A percentile compares a stretch with the other conserved stretches of the same genome.
Conservation (phyloP, 23 tunicate species). For the Pegea sp. region DNA sequence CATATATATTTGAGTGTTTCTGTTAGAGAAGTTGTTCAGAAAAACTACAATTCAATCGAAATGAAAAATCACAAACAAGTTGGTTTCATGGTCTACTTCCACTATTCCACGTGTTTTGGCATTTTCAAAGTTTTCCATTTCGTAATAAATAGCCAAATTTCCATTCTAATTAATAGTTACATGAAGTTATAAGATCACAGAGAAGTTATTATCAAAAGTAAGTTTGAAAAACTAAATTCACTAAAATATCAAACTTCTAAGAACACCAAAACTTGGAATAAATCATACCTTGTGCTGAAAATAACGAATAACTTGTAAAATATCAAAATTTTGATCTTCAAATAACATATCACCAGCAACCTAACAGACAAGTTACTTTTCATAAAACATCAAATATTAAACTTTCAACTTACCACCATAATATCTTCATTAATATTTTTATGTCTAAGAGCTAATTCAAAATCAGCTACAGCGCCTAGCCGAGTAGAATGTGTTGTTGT, state of each 20-base stretch:
- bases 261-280: background rate
- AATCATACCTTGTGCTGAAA: conserved; percentile 20
- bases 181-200: background rate
- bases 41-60: too few species aligned
- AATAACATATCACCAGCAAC: conserved; percentile 93
- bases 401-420: conserved; percentile 27
- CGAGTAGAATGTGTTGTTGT: conserved; percentile 45
- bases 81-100: conserved; percentile 47
- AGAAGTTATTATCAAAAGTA: background rate
- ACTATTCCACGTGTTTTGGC: conserved; percentile 60
- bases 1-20: background rate
- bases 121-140: conserved; percentile 59
- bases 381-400: too few species aligned
- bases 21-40: background rate
- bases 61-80: too few species aligned
- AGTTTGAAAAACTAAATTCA: background rate
- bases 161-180: conserved; percentile 8
- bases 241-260: background rate
- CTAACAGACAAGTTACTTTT: too few species aligned
- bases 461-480: conserved; percentile 84
- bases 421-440: conserved; percentile 55
- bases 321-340: conserved; percentile 86
- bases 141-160: conserved; percentile 75
- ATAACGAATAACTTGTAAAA: conserved; percentile 64
- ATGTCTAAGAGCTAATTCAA: conserved; percentile 45